A percentile compares a stretch with the other conserved stretches of the same genome.
Evolutionary conservation across 2,113 vertebrate genomes (phyloP).

Genomic region (Miniopterus natalensis): DNA sequence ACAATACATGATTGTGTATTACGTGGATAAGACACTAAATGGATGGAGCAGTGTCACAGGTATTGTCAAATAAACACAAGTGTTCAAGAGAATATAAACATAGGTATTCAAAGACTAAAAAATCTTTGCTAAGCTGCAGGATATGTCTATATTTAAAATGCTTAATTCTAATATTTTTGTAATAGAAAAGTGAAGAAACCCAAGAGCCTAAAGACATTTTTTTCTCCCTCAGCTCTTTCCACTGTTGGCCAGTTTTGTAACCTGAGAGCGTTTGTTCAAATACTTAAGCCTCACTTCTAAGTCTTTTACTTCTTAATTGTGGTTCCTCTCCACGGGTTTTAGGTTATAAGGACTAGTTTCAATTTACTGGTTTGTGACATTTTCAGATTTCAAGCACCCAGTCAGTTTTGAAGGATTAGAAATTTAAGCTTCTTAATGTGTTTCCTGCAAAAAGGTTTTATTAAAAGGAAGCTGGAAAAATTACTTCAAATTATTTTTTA

Average conservation of each 20-base stretch:
- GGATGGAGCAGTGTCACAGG: background rate
- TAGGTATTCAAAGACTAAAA: background rate
- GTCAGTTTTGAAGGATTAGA: conserved; percentile 70
- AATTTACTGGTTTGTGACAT: conserved; percentile 64
- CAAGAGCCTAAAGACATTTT: background rate
- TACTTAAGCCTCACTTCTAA: conserved; percentile 43
- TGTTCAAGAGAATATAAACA: background rate
- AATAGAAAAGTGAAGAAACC: background rate
- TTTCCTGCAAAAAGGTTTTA: conserved; percentile 53
- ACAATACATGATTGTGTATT: background rate
- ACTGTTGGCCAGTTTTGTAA: conserved; percentile 21
- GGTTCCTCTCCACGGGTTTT: conserved; percentile 58
- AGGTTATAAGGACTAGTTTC: conserved; percentile 65
- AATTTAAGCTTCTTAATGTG: conserved; percentile 71
- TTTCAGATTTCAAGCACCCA: conserved; percentile 65
- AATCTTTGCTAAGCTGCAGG: background rate
- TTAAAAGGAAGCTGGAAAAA: background rate
- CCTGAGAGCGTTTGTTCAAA: conserved; percentile 17
- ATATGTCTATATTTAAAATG: background rate
- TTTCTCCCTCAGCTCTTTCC: background rate
- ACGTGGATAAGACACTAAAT: background rate
- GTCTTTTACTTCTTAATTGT: conserved; percentile 56
- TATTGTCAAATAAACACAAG: background rate
- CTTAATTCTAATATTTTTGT: background rate
- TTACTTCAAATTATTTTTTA: background rate